Evolutionary conservation across 2,888 invertebrate genomes (phyloP).

Genomic region (Keiferia lycopersicella): DNA sequence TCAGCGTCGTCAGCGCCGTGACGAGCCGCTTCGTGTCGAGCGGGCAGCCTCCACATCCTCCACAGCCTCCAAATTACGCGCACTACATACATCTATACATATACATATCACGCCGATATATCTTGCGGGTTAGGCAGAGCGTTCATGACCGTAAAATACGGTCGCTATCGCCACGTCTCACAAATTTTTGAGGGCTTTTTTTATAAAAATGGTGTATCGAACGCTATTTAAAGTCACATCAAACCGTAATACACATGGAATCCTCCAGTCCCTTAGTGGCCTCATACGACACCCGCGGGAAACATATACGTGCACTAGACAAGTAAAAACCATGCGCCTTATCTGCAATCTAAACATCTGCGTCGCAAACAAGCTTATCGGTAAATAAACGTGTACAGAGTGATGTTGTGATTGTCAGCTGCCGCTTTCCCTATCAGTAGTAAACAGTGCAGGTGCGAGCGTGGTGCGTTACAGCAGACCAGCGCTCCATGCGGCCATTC

Average conservation of each 20-base stretch:
- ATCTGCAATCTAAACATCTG: not conserved
- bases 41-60: not conserved
- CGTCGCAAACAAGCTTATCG: not conserved
- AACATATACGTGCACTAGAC: not conserved
- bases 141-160: too few species aligned
- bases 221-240: too few species aligned
- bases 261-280: too few species aligned
- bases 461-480: not conserved
- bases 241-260: too few species aligned
- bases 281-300: too few species aligned
- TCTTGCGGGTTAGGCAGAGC: too few species aligned
- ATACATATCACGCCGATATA: too few species aligned
- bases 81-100: too few species aligned
- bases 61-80: not conserved
- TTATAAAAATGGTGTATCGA: too few species aligned
- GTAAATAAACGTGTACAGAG: not conserved
- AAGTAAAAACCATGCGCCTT: not conserved
- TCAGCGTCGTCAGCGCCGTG: not conserved
- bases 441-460: not conserved
- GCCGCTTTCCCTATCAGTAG: not conserved
- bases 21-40: not conserved
- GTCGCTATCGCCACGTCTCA: too few species aligned
- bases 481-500: not conserved
- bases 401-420: slow-evolving; percentile 3
- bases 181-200: too few species aligned